Base-by-base conservation (phyloP, 2,113 vertebrate species). In the Microtus ochrogaster region DNA sequence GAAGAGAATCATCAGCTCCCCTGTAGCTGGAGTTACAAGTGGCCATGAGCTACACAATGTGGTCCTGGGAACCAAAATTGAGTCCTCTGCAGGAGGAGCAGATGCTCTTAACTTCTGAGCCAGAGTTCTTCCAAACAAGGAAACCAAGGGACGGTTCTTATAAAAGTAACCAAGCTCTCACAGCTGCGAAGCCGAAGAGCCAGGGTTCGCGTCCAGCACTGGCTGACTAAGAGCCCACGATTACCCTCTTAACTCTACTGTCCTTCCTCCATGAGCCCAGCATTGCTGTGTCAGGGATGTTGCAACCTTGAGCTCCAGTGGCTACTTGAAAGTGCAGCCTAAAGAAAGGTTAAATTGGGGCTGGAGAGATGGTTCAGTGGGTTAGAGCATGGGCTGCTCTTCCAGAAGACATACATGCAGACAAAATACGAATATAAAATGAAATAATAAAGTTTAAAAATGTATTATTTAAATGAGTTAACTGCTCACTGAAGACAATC, bases 131-230 rank as follows among this genome's bases (percentile, higher is more conserved):
- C 83, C 26, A 95, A 22, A 92, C 36, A 21, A 76, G 55, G 28
- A 94, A 95, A 92, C 19, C 47, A 83, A 95, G 28, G 21, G 0
- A 14, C n/a, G 55, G 44, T 74, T 41, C 19, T 90, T 61, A 92
- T 7, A 94, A 92, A 96, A 93, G 68, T 74, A 12, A 74, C 76
- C 90, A 92, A 36, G 41, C 22, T 81, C 39, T 85, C 39, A 47
- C 3, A 39, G 39, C 49, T 92, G 74, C 33, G 49, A 92, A 88
- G 33, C 5, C 49, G 26, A 47, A 78, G 86, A 68, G 39, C 16
- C 68, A 28, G 41, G 19, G 39, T 65, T 79, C 83, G 91, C 73
- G 52, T 16, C 52, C 36, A 47, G 81, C 47, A 33, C n/a, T 66
- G 24, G 55, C 30, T 90, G 66, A 91, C 10, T 92, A 11, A 89